Percentiles rank a stretch among this genome's conserved stretches.
Conservation (phyloP, 2,797 vertebrate species). For the Lacerta bilineata region DNA sequence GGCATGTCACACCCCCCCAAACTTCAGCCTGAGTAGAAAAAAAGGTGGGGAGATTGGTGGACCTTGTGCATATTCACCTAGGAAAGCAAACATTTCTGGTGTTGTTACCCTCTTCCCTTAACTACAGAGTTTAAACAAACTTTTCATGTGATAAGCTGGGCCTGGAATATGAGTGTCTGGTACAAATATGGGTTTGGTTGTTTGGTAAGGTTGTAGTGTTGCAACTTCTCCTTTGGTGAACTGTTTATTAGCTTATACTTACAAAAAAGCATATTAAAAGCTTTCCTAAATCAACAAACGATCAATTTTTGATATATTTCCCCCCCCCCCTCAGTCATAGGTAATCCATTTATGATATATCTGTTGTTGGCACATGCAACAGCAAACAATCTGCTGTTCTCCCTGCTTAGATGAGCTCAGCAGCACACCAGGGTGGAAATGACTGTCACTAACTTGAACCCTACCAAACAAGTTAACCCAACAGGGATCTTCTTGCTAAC, state of each 20-base stretch:
- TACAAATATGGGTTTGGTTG: conserved; percentile 39
- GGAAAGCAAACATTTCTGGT: background rate
- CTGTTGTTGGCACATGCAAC: conserved; percentile 71
- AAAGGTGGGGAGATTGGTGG: background rate
- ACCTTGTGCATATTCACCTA: conserved; percentile 30
- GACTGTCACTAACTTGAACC: conserved; percentile 55
- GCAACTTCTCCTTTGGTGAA: conserved; percentile 59
- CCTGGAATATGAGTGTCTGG: conserved; percentile 51
- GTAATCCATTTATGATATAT: conserved; percentile 69
- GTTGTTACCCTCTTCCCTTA: conserved; percentile 2
- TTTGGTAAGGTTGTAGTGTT: conserved; percentile 55
- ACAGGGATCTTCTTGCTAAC: conserved; percentile 82
- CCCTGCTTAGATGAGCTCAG: conserved; percentile 60
- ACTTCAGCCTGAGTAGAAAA: conserved; percentile 5
- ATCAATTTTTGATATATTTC: conserved; percentile 59
- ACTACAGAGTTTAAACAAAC: conserved; percentile 46
- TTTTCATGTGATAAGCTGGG: conserved; percentile 45
- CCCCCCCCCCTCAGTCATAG: conserved; percentile 30
- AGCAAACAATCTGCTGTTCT: conserved; percentile 55
- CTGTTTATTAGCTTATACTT: conserved; percentile 57
- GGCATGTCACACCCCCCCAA: background rate
- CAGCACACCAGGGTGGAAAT: conserved; percentile 29
- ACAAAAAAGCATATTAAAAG: conserved; percentile 39
- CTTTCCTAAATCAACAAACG: conserved; percentile 55
- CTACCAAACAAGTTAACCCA: conserved; percentile 72